Evolutionary conservation across 1,140 invertebrate genomes (phyloP).

Genomic region (Drosophila prosaltans): DNA sequence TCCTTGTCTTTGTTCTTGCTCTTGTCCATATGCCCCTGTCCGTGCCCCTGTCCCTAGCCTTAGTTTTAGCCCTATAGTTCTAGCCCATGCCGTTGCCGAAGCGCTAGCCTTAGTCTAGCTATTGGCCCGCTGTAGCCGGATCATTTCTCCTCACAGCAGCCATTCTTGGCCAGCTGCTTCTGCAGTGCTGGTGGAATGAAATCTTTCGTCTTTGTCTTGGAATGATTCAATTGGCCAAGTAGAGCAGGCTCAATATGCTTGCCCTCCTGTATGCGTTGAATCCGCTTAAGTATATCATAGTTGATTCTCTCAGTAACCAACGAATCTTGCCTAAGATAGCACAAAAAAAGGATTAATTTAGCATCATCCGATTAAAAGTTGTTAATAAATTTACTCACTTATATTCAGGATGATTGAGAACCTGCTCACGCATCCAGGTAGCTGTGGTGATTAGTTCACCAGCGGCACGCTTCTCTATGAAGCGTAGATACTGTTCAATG

Average conservation of each 20-base stretch:
- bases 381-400: conserved; percentile 84
- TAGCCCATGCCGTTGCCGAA: conserved; percentile 7
- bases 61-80: conserved; percentile 9
- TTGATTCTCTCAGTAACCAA: conserved; percentile 94
- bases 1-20: neutral
- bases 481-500: conserved; percentile 97
- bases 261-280: conserved; percentile 89
- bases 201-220: conserved; percentile 92
- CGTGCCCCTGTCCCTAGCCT: conserved; percentile 2
- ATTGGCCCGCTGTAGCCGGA: conserved; percentile 46
- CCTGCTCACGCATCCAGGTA: conserved; percentile 96
- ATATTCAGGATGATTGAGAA: conserved; percentile 94
- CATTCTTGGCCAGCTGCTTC: conserved; percentile 77
- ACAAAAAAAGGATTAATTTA: conserved; percentile 1
- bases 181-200: conserved; percentile 86
- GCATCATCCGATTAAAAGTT: neutral
- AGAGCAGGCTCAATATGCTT: conserved; percentile 89
- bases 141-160: conserved; percentile 81
- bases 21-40: neutral
- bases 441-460: conserved; percentile 94
- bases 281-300: conserved; percentile 94
- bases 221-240: conserved; percentile 88
- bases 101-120: conserved; percentile 7
- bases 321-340: conserved; percentile 88
- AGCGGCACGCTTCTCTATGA: conserved; percentile 95